phyloP scores from a whole-genome alignment of 1,140 invertebrate species.

The Trachelipus rathkii region DNA sequence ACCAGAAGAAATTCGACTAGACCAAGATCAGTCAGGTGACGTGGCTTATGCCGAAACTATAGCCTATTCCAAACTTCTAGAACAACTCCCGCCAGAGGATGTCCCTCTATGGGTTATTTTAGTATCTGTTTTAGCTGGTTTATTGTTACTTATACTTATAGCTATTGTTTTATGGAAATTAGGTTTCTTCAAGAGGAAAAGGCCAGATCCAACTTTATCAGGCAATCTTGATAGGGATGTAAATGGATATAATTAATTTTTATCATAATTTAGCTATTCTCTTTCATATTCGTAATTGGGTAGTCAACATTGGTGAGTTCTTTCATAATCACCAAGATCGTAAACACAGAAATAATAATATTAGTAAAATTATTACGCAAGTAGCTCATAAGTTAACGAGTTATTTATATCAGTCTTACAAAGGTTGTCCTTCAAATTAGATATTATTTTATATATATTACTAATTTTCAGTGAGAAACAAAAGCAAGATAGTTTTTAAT shows the following conservation, averaged over 20 bases:
- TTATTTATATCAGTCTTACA: no score
- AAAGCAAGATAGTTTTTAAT: no score
- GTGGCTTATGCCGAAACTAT: constrained; percentile 26
- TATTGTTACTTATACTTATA: constrained; percentile 70
- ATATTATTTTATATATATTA: no score
- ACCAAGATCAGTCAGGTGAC: constrained; percentile 54
- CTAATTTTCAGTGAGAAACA: no score
- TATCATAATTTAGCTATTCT: no score
- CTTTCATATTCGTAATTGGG: no score
- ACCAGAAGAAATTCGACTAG: constrained; percentile 67
- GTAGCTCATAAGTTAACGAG: no score
- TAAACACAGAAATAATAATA: no score
- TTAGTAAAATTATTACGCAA: no score
- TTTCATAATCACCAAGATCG: no score
- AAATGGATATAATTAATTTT: constrained; percentile 48
- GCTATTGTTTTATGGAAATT: constrained; percentile 75
- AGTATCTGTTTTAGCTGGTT: constrained; percentile 68
- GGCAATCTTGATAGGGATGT: constrained; percentile 74
- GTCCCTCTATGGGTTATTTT: constrained; percentile 79
- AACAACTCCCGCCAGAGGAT: constrained; percentile 46
- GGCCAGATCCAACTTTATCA: constrained; percentile 70
- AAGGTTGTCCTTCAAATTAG: no score
- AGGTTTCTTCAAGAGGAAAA: constrained; percentile 80
- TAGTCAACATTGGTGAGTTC: no score
- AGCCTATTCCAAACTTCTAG: constrained; percentile 25